Evolutionary conservation across 2,113 vertebrate genomes (phyloP), one percentile per base, ranked within the genome.

Genomic region (Phyllostomus hastatus): DNA sequence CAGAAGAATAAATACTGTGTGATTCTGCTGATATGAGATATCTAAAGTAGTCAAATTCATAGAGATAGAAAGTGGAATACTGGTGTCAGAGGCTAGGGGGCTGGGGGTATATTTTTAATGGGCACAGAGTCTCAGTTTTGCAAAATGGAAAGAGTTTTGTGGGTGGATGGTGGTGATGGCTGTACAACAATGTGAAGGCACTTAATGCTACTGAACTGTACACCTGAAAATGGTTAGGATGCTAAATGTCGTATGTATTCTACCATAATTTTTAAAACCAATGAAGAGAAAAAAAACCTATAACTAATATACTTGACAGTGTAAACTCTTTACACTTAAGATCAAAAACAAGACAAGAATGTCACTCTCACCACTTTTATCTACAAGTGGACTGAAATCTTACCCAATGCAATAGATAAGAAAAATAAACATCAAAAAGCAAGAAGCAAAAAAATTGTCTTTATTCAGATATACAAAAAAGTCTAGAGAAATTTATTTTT

Each of bases 401-500:
- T 52, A 93, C 22, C 46, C 46, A 95, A 17, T 82, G 26, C 64
- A 80, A 16, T 54, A 93, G 46, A 20, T 92, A 72, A 83, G 81
- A 96, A 95, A 93, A 92, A 85, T 94, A 88, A 95, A 93, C 70
- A 95, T 95, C 92, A 93, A 91, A 93, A 94, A 94, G 19, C 50
- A 91, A 88, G 66, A 90, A 57, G 20, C 69, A 91, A n/a, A 66
- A 66, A 85, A 70, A 76, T 52, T 88, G 66, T 81, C 78, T 97
- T 96, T 97, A 97, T 95, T 97, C 59, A 97, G 33, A 93, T 59
- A 78, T 5, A 94, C 50, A 91, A 61, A 83, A 93, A 95, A 81
- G 24, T 78, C 69, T 57, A 70, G 84, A 88, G 14, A 4, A 64
- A 92, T 88, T 97, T 38, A 66, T 86, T 94, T 90, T 90, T 94